Evolutionary conservation across 2,797 vertebrate species (phyloP).

Genomic region (Sebastes elongatus): DNA sequence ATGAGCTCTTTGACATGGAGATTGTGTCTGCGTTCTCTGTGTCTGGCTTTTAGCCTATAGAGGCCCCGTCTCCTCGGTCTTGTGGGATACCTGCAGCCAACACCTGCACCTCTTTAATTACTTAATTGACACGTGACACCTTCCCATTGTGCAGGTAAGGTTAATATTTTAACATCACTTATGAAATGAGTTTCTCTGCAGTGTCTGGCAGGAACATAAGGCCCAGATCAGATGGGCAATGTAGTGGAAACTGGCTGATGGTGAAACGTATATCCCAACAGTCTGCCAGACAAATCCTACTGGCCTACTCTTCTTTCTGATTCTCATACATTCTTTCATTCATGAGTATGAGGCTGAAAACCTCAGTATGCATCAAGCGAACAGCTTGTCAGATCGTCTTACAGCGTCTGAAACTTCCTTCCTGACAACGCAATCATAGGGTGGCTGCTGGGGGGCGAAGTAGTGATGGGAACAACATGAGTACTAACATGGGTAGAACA

Average conservation of each 20-base stretch:
- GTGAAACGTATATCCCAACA: conserved; percentile 31
- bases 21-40: conserved; percentile 24
- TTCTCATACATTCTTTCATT: neutral
- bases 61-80: neutral
- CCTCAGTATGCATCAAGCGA: neutral
- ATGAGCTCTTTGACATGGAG: conserved; percentile 46
- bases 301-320: conserved; percentile 4
- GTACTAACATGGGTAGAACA: neutral
- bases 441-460: neutral
- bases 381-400: neutral
- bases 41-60: conserved; percentile 13
- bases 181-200: conserved; percentile 59
- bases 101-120: conserved; percentile 71
- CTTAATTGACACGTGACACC: conserved; percentile 73
- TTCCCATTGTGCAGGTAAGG: neutral
- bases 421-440: neutral
- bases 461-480: neutral
- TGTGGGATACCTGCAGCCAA: conserved; percentile 29
- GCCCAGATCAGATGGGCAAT: conserved; percentile 44
- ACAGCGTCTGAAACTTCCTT: neutral
- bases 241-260: conserved; percentile 43
- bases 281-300: conserved; percentile 7
- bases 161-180: conserved; percentile 79
- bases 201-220: conserved; percentile 33
- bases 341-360: neutral